Percentiles rank a stretch among this genome's conserved stretches.
Evolutionary conservation across 2,888 invertebrate genomes (phyloP).

Genomic region (Encarsia formosa): DNA sequence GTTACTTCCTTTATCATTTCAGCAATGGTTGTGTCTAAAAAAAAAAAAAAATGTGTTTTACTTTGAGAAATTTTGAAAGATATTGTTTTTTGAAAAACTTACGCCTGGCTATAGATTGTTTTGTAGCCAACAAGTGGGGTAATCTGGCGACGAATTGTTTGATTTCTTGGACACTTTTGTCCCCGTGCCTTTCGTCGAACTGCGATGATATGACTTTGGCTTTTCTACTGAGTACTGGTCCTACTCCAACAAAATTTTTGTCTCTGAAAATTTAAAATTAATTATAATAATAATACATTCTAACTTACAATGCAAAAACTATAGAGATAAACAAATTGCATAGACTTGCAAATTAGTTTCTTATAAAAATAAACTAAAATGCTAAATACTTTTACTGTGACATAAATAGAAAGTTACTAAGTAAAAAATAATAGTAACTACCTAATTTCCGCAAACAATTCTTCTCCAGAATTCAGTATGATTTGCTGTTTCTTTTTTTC

Average conservation of each 20-base stretch:
- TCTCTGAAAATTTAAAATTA: slow-evolving; percentile 57
- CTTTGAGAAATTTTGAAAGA: neutral
- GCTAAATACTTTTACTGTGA: too few species aligned
- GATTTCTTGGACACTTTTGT: slow-evolving; percentile 91
- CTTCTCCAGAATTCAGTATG: slow-evolving; percentile 84
- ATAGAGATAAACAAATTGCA: neutral
- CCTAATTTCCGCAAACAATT: slow-evolving; percentile 77
- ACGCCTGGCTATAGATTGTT: slow-evolving; percentile 75
- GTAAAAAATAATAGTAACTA: slow-evolving; percentile 25
- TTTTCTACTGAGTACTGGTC: slow-evolving; percentile 77
- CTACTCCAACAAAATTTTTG: slow-evolving; percentile 89
- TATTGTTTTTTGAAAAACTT: slow-evolving; percentile 32
- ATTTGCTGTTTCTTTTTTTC: slow-evolving; percentile 69
- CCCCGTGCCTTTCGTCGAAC: slow-evolving; percentile 77
- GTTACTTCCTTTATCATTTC: slow-evolving; percentile 86
- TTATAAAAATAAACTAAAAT: too few species aligned
- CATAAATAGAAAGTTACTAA: neutral
- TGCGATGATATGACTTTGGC: slow-evolving; percentile 83
- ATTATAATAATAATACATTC: neutral
- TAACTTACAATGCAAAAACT: too few species aligned
- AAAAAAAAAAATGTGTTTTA: slow-evolving; percentile 17
- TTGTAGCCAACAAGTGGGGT: slow-evolving; percentile 81
- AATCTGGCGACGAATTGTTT: slow-evolving; percentile 87
- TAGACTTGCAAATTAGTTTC: neutral
- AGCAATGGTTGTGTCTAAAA: slow-evolving; percentile 82